These are phyloP conservation scores for Diachrysia chrysitis DNA, from an alignment of 2,888 invertebrate species.

Conservation along the genomic window DNA sequence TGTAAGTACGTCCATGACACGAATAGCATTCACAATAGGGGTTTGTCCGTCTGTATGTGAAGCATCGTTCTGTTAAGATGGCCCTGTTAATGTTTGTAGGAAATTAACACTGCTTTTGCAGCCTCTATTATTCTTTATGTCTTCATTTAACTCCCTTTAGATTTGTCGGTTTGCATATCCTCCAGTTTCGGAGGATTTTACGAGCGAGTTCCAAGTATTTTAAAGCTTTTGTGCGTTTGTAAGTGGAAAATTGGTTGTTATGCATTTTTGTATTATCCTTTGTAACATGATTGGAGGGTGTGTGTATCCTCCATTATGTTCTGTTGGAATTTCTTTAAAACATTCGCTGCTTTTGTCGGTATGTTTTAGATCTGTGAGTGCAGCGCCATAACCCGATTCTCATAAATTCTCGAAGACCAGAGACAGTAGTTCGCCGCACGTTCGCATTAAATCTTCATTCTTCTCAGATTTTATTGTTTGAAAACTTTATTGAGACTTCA, in stretches of 20 bases:
- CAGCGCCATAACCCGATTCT: conserved; percentile 65
- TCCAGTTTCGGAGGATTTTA: conserved; percentile 59
- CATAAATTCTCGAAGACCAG: conserved; percentile 69
- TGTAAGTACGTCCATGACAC: conserved; percentile 71
- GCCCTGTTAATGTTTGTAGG: conserved; percentile 76
- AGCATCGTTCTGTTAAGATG: conserved; percentile 73
- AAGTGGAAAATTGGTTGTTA: conserved; percentile 51
- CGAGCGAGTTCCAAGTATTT: conserved; percentile 62
- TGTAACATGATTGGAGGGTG: conserved; percentile 26
- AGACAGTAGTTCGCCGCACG: conserved; percentile 66
- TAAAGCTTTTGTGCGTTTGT: conserved; percentile 50
- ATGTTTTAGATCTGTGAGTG: conserved; percentile 53
- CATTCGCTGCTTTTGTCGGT: conserved; percentile 34
- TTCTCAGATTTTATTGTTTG: conserved; percentile 69
- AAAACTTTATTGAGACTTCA: conserved; percentile 67
- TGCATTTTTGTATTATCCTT: conserved; percentile 46
- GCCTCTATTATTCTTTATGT: conserved; percentile 75
- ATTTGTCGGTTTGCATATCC: conserved; percentile 62
- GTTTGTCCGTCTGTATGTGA: conserved; percentile 71
- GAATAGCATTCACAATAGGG: conserved; percentile 75
- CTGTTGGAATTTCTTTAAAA: conserved; percentile 30
- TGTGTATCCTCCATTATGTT: conserved; percentile 26
- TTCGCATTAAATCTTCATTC: conserved; percentile 68
- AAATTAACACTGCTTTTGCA: conserved; percentile 80
- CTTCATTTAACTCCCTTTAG: conserved; percentile 75